phyloP scores from a whole-genome alignment of 2,888 invertebrate genomes.

The Nebria salina region DNA sequence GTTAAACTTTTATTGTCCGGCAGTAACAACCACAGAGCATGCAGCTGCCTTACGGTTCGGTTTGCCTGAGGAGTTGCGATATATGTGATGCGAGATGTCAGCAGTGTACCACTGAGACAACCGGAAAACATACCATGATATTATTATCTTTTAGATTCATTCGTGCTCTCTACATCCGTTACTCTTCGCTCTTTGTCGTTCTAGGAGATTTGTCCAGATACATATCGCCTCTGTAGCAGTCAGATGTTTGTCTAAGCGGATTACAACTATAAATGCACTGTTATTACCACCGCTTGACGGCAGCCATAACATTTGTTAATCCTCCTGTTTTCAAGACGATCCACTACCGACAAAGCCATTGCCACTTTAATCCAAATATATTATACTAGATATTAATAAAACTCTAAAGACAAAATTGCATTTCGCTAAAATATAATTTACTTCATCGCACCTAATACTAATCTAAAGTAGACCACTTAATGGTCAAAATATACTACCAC shows the following conservation, averaged over 20 bases:
- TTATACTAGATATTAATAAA: too few relatives aligned
- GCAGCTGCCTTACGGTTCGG: background rate
- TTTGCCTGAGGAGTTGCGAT: background rate
- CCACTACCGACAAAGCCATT: too few relatives aligned
- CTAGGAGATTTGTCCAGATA: background rate
- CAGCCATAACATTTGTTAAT: too few relatives aligned
- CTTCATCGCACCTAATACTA: too few relatives aligned
- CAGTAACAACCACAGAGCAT: background rate
- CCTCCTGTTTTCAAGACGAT: too few relatives aligned
- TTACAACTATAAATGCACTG: too few relatives aligned
- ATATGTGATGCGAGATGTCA: background rate
- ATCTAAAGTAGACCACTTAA: too few relatives aligned
- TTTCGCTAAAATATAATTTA: too few relatives aligned
- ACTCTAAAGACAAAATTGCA: too few relatives aligned
- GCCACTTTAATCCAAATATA: too few relatives aligned
- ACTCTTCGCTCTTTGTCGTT: background rate
- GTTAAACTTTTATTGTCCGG: background rate
- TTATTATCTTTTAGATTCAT: background rate
- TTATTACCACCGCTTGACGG: too few relatives aligned
- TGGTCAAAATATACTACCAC: too few relatives aligned
- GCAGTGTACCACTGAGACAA: background rate
- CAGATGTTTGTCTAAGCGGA: background rate
- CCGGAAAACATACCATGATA: background rate
- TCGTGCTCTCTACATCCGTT: background rate
- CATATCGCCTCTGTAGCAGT: background rate